Base-by-base conservation (phyloP, 2,797 vertebrate genomes). In the Etheostoma nigrum region DNA sequence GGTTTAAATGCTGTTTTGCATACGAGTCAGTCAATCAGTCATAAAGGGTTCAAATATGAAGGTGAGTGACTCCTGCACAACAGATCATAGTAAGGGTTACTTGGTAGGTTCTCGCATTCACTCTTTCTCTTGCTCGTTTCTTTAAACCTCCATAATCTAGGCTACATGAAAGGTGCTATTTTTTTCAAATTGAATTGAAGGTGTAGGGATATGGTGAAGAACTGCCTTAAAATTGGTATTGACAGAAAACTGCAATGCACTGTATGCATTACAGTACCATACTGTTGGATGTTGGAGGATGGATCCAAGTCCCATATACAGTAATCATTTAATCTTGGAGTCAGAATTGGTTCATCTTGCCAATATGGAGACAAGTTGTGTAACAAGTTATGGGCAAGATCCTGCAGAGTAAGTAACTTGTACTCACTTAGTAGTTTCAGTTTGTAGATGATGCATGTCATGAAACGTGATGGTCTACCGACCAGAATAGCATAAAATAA, bases 11-110 rank as follows among this genome's bases (percentile, higher is more conserved):
- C 42, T 44, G 49, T 52, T 5, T 44, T 60, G 66, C 13, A 67
- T 77, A 82, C 76, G 52, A 75, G 72, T 25, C 30, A 30, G 1
- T 30, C 30, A 6, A 30, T 30, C 30, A 63, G 71, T 72, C 74
- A 66, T 5, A 45, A 1, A 44, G 19, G 15, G 45, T 72, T 71
- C 55, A 82, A 67, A 70, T 57, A 76, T 65, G 71, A 53, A 60
- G 55, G 49, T 36, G 49, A 64, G 48, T 23, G 59, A 73, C 40
- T 62, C 12, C n/a, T 73, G 52, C 1, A 4, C 27, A 58, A 64
- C 58, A 68, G 4, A 40, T 58, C 25, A 48, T n/a, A 51, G 23
- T 30, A 48, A 49, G 16, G 55, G 67, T 61, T 44, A 47, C n/a
- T 10, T 36, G 15, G 5, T 18, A 7, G 62, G 27, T 33, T 18